Evolutionary conservation across 92 coral and sea anemone species (phyloP).

Genomic region (Epizoanthus illoricatus): DNA sequence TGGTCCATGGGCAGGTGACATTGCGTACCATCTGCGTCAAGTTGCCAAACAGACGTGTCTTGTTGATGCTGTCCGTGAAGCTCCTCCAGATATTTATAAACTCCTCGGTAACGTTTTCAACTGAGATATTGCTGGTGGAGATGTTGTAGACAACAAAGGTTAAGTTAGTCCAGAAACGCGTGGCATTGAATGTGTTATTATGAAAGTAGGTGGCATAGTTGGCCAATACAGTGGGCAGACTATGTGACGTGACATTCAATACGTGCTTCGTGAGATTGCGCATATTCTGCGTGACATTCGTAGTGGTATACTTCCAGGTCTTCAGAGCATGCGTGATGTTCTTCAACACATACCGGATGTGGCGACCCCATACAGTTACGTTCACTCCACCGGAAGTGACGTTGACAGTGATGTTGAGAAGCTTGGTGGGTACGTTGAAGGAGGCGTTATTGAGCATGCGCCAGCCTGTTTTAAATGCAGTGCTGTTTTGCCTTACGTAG

Average conservation of each 20-base stretch:
- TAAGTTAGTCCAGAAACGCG: conserved; percentile 50
- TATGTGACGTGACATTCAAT: conserved; percentile 57
- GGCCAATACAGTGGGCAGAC: conserved; percentile 58
- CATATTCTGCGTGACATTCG: conserved; percentile 50
- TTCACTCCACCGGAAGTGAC: conserved; percentile 58
- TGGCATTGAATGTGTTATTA: conserved; percentile 20
- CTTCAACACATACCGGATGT: conserved; percentile 49
- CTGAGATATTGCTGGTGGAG: conserved; percentile 30
- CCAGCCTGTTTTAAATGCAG: conserved; percentile 51
- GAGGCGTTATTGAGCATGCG: conserved; percentile 46
- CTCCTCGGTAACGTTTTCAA: conserved; percentile 58
- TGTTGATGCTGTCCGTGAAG: conserved; percentile 55
- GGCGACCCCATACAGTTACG: conserved; percentile 50
- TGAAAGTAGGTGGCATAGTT: conserved; percentile 47
- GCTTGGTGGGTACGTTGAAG: conserved; percentile 60
- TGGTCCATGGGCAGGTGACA: conserved; percentile 28
- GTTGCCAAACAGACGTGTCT: conserved; percentile 49
- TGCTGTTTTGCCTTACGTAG: conserved; percentile 38
- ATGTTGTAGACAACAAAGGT: conserved; percentile 33
- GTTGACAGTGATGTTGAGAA: conserved; percentile 61
- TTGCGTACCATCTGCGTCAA: conserved; percentile 52
- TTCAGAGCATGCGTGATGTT: conserved; percentile 57
- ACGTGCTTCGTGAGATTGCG: conserved; percentile 50
- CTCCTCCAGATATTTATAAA: conserved; percentile 53
- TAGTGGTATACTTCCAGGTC: conserved; percentile 55